Evolutionary conservation across 2,888 invertebrate species (phyloP), one percentile per base, ranked within the genome.

Genomic region (Calephelis perditalis): DNA sequence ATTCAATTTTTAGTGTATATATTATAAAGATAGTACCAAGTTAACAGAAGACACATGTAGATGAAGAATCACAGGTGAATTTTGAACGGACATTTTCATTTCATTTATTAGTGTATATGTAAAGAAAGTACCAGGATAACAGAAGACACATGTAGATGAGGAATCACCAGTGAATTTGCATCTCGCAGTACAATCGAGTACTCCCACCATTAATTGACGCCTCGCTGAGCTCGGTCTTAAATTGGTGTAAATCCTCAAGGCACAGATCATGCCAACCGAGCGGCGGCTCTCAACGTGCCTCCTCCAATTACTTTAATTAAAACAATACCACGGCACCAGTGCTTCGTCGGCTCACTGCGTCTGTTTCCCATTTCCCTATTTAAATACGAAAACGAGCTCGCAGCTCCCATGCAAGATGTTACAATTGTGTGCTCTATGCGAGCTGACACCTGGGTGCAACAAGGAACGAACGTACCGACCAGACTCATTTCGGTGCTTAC

Each of bases 281-380:
- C 81, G 82, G 73, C 79, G 78, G 83, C 83, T 79, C 88, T 84
- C 85, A 75, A 81, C 84, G 84, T 84, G 84, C 84, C 87, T 88
- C 85, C 86, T 86, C 88, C 89, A 90, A 90, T 89, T 90, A 90
- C 87, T 89, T 90, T 90, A 90, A 90, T 89, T 90, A 90, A 89
- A 89, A 89, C 89, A 89, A 89, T 87, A 88, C 85, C 83, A 82
- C 81, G 84, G 81, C 79, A 84, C 81, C 83, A 86, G 80, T 80
- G 82, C 82, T 85, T 78, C 86, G 86, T 84, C 85, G 86, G 85
- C 84, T 86, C 86, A 80, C 82, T 81, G 86, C 81, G 80, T 84
- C 85, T 87, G 88, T 86, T 87, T 88, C 86, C 86, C 82, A 87
- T 88, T 88, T 90, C 84, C 87, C 84, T 88, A 89, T 90, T 89